Evolutionary conservation across 2,888 invertebrate genomes (phyloP), one percentile per base, ranked within the genome.

Genomic region (Sarcophaga carnaria): DNA sequence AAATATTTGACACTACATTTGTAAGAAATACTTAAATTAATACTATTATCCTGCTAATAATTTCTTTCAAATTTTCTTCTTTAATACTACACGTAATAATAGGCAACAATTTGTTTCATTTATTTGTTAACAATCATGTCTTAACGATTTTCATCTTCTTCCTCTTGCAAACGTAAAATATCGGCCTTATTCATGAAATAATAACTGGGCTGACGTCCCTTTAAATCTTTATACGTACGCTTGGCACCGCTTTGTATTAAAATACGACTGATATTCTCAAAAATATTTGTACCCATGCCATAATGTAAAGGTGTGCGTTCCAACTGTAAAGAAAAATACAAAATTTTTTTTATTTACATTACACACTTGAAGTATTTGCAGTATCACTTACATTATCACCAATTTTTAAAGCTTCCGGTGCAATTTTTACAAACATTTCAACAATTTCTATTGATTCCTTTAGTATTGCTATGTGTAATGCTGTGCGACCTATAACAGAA

Each of bases 111-210:
- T 59, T 22, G 1, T 22, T 49, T 14, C 10, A 45, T 25, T 45
- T 67, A 20, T 20, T 20, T 20, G 12, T 17, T 2, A 54, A 49
- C 54, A 2, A 54, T 14, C 54, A 20, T 49, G 25, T 17, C 11
- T 75, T 84, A 93, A 89, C 92, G 93, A 85, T 90, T 91, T 88
- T 92, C 93, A 79, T 96, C 96, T 91, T 98, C 97, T 92, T 98
- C 97, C 90, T 97, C 97, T 92, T 97, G 97, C 66, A 98, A 95
- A 87, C 96, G 95, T 87, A 96, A 94, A 90, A 98, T 97, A 89
- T 98, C 98, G 0, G 97, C 96, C 93, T 97, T 97, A 93, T 98
- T 97, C 96, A 98, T 97, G 92, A 97, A 98, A 93, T 98, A 98
- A 93, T 97, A 98, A 60, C 97, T 97, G 1, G 98, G 97, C 91